Evolutionary conservation across 2,113 vertebrate genomes (phyloP).

Genomic region (Choloepus hoffmanni): DNA sequence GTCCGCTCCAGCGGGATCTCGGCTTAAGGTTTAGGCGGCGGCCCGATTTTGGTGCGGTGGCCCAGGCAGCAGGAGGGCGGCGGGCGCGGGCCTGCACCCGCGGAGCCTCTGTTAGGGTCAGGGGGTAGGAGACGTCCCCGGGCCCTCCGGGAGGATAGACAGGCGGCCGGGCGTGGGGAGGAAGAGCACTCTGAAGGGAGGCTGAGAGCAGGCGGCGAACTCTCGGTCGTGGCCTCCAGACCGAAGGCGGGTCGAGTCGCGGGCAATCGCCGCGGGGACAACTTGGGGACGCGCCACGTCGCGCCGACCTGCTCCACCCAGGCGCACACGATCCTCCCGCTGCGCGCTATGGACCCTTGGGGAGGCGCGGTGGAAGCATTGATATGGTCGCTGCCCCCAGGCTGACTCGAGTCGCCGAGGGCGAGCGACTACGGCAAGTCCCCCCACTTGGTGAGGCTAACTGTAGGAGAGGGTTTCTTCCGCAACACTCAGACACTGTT

Average conservation of each 20-base stretch:
- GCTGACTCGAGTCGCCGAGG: background rate
- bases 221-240: fast-evolving
- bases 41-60: background rate
- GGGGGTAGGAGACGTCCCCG: background rate
- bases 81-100: fast-evolving
- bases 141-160: no score
- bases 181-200: background rate
- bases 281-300: fast-evolving
- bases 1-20: fast-evolving
- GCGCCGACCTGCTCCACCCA: fast-evolving
- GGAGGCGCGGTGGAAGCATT: fast-evolving
- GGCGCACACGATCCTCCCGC: no score
- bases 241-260: background rate
- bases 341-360: fast-evolving
- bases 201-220: no score
- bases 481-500: background rate
- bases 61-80: background rate
- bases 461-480: background rate
- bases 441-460: background rate
- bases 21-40: background rate
- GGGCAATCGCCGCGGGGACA: no score
- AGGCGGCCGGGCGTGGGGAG: background rate
- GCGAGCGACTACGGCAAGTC: background rate
- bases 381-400: background rate
- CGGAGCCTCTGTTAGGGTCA: background rate